Evolutionary conservation across 2,113 vertebrate species (phyloP).

Genomic region (Triplophysa dalaica): DNA sequence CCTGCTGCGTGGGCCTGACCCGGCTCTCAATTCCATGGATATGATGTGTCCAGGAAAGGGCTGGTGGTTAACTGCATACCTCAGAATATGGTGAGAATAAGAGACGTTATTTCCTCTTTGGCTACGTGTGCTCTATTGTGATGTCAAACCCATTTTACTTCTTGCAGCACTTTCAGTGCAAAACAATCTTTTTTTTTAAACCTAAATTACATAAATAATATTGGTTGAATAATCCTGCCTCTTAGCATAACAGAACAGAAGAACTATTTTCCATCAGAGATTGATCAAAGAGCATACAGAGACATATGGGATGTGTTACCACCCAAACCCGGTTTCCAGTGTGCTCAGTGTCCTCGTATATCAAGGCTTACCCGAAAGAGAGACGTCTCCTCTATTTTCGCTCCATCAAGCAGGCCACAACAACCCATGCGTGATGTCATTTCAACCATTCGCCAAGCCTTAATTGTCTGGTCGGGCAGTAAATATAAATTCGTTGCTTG

Average conservation of each 20-base stretch:
- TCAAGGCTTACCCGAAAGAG: constrained; percentile 59
- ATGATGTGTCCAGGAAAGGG: constrained; percentile 46
- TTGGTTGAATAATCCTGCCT: constrained; percentile 23
- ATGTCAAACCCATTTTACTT: not conserved
- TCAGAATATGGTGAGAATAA: constrained; percentile 39
- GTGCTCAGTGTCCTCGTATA: constrained; percentile 54
- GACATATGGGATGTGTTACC: constrained; percentile 64
- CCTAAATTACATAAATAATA: constrained; percentile 22
- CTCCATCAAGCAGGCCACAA: constrained; percentile 60
- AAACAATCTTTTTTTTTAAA: not conserved
- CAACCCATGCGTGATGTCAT: constrained; percentile 63
- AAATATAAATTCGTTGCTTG: constrained; percentile 64
- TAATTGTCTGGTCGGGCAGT: constrained; percentile 65
- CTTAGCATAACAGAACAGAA: constrained; percentile 26
- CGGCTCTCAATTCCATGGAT: constrained; percentile 7
- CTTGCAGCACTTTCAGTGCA: not conserved
- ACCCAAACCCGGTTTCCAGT: constrained; percentile 52
- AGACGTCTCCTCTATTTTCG: constrained; percentile 65
- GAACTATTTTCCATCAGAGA: constrained; percentile 37
- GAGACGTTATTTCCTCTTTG: constrained; percentile 30
- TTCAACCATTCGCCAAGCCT: constrained; percentile 57
- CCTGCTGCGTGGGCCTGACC: constrained; percentile 6
- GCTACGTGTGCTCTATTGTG: constrained; percentile 6
- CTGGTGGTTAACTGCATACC: constrained; percentile 48
- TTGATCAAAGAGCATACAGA: constrained; percentile 55